phyloP scores from a whole-genome alignment of 2,888 invertebrate species.

The Eupithecia centaureata region DNA sequence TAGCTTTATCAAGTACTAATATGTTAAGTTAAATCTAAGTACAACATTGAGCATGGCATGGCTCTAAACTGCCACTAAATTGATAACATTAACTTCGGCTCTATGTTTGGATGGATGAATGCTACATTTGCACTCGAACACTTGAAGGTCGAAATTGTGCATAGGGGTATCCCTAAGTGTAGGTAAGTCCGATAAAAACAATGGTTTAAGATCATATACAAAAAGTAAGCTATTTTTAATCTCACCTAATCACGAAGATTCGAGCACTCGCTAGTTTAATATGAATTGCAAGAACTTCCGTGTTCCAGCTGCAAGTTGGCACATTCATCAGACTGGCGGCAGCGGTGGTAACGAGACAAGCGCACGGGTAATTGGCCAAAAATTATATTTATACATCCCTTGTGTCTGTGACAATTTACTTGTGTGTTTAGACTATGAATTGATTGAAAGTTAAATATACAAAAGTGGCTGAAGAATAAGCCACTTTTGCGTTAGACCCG shows the following conservation, averaged over 20 bases:
- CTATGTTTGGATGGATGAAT: too few species aligned
- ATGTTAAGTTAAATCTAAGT: too few species aligned
- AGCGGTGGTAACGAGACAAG: slow-evolving; percentile 44
- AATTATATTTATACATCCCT: slow-evolving; percentile 41
- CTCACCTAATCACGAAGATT: not conserved
- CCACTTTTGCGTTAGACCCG: not conserved
- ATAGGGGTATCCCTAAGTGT: too few species aligned
- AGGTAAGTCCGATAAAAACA: not conserved
- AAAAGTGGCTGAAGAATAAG: not conserved
- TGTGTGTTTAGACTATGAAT: not conserved
- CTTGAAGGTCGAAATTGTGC: too few species aligned
- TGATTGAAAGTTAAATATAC: not conserved
- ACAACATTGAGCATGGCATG: too few species aligned
- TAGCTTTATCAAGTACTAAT: too few species aligned
- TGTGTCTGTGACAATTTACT: slow-evolving; percentile 16
- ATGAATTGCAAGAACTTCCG: not conserved
- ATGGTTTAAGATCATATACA: not conserved
- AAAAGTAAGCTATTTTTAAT: not conserved
- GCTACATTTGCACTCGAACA: too few species aligned
- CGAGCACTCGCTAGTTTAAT: not conserved
- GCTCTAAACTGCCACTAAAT: too few species aligned
- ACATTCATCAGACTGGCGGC: slow-evolving; percentile 19
- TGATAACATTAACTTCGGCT: too few species aligned
- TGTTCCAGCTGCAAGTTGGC: slow-evolving; percentile 16
- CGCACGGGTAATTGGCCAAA: slow-evolving; percentile 42